Percentiles rank a stretch among this genome's conserved stretches.
These are phyloP conservation scores for Agrotis ipsilon DNA, from an alignment of 2,888 invertebrate species.

Conservation along the genomic window DNA sequence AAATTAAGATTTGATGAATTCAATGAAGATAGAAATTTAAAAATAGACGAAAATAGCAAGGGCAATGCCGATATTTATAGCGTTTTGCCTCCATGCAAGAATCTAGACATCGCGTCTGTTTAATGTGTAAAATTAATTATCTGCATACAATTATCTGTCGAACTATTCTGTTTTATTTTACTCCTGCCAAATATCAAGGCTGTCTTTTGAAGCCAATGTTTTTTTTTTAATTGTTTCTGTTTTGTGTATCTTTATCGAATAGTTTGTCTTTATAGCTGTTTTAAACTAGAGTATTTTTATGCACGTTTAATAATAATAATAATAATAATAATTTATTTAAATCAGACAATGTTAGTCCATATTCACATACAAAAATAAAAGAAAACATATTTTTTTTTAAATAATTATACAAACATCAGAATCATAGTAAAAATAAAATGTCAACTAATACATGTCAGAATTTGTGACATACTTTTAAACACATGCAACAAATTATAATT, in stretches of 20 bases:
- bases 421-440: no score
- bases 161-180: slow-evolving; percentile 46
- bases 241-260: slow-evolving; percentile 13
- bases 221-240: slow-evolving; percentile 36
- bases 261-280: neutral
- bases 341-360: no score
- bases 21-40: slow-evolving; percentile 18
- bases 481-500: no score
- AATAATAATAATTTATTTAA: no score
- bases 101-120: slow-evolving; percentile 18
- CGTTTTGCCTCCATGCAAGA: slow-evolving; percentile 3
- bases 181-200: slow-evolving; percentile 11
- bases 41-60: slow-evolving; percentile 16
- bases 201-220: slow-evolving; percentile 25
- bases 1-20: slow-evolving; percentile 21
- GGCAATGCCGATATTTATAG: neutral
- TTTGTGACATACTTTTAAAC: no score
- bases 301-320: no score
- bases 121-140: slow-evolving; percentile 40
- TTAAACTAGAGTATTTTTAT: no score
- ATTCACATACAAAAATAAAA: no score
- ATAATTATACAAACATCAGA: no score
- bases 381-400: no score
- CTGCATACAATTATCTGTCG: slow-evolving; percentile 42
- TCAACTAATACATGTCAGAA: no score